These are phyloP conservation scores for Philaethria dido DNA, from an alignment of 2,888 invertebrate species.

Conservation along the genomic window DNA sequence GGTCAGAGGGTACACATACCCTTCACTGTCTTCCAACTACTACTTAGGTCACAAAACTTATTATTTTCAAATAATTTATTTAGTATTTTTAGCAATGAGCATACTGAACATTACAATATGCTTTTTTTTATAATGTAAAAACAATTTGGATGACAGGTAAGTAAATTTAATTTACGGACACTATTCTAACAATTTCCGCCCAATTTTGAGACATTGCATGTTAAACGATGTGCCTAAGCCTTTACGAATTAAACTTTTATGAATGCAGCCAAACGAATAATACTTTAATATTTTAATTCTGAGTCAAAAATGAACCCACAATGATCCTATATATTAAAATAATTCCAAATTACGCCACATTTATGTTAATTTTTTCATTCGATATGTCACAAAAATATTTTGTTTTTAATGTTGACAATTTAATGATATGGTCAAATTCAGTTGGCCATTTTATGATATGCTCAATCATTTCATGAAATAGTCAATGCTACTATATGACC, in stretches of 20 bases:
- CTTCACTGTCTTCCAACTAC: conserved; percentile 30
- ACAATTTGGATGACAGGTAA: not conserved
- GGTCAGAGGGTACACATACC: conserved; percentile 34
- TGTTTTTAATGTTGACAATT: too few relatives aligned
- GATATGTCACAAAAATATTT: too few relatives aligned
- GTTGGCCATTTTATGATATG: too few relatives aligned
- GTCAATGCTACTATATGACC: not conserved
- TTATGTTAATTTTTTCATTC: too few relatives aligned
- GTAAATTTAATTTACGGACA: not conserved
- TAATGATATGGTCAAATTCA: too few relatives aligned
- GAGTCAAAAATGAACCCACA: not conserved
- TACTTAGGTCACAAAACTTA: conserved; percentile 24
- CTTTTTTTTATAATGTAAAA: too few relatives aligned
- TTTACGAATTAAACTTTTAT: too few relatives aligned
- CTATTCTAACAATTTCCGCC: not conserved
- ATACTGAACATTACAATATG: too few relatives aligned
- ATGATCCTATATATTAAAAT: not conserved
- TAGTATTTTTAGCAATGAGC: too few relatives aligned
- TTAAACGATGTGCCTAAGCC: too few relatives aligned
- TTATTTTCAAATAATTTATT: not conserved
- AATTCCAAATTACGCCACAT: not conserved
- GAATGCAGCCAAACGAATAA: not conserved
- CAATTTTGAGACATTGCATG: not conserved
- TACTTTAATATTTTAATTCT: not conserved
- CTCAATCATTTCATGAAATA: too few relatives aligned